These are phyloP conservation scores for Sternarchorhynchus goeldii DNA, from an alignment of 2,797 vertebrate genomes.

Conservation along the genomic window DNA sequence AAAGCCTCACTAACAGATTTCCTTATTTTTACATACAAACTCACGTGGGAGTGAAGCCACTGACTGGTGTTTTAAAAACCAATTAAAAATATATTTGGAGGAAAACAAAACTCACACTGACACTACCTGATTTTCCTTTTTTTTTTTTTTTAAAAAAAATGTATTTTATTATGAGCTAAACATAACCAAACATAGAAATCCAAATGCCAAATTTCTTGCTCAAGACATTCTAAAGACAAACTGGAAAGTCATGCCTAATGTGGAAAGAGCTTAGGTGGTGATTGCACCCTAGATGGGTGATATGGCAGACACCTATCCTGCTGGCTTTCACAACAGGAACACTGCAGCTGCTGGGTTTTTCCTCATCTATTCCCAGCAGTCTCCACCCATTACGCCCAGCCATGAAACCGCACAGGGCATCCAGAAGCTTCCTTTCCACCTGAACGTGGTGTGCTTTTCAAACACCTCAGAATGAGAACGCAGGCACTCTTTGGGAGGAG, in stretches of 20 bases:
- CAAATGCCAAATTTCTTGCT: neutral
- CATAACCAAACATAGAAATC: neutral
- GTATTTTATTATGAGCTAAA: neutral
- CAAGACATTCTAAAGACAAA: neutral
- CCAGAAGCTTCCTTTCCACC: neutral
- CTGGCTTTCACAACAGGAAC: constrained; percentile 26
- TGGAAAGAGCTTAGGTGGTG: constrained; percentile 9
- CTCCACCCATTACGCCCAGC: constrained; percentile 16
- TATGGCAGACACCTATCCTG: constrained; percentile 30
- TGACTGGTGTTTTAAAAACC: too few relatives aligned
- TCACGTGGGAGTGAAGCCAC: neutral
- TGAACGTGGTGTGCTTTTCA: neutral
- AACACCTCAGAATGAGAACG: neutral
- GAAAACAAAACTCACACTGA: too few relatives aligned
- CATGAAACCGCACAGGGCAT: neutral
- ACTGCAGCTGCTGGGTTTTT: constrained; percentile 34
- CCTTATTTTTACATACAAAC: neutral
- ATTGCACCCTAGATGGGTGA: constrained; percentile 42
- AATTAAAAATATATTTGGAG: too few relatives aligned
- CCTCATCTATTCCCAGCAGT: constrained; percentile 31
- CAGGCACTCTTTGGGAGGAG: neutral
- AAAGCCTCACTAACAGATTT: neutral
- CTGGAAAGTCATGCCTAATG: neutral
- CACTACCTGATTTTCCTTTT: too few relatives aligned
- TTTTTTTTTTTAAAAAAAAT: too few relatives aligned